Evolutionary conservation across 1,140 invertebrate genomes (phyloP).

Genomic region (Amyelois transitella): DNA sequence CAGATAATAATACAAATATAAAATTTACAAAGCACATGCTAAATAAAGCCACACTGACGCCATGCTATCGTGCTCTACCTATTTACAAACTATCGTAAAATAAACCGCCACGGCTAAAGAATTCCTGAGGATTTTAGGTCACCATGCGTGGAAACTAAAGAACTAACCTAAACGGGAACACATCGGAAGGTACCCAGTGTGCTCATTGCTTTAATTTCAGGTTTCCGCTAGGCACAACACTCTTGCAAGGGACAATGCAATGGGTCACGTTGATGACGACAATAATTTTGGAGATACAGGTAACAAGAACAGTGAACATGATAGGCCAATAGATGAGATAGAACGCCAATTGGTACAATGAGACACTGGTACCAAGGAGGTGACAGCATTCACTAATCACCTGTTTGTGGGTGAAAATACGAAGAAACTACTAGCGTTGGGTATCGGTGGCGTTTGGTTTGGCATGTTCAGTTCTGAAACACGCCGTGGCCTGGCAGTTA

Average conservation of each 20-base stretch:
- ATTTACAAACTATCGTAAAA: not conserved
- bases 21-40: not conserved
- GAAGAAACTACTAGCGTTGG: slow-evolving; percentile 95
- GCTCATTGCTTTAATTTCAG: slow-evolving; percentile 56
- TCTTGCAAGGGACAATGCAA: slow-evolving; percentile 24
- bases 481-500: slow-evolving; percentile 87
- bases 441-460: slow-evolving; percentile 94
- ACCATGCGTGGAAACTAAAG: slow-evolving; percentile 14
- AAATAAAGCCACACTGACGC: not conserved
- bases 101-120: not conserved
- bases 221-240: slow-evolving; percentile 18
- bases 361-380: slow-evolving; percentile 56
- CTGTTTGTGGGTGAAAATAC: slow-evolving; percentile 96
- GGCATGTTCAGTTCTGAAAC: slow-evolving; percentile 93
- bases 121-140: slow-evolving; percentile 6
- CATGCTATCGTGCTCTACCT: slow-evolving; percentile 10
- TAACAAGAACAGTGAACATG: slow-evolving; percentile 16
- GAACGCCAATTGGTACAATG: slow-evolving; percentile 59
- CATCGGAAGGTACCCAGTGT: slow-evolving; percentile 45
- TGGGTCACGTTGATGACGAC: slow-evolving; percentile 25
- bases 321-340: slow-evolving; percentile 27
- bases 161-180: slow-evolving; percentile 48
- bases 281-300: slow-evolving; percentile 18
- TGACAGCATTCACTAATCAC: slow-evolving; percentile 74
- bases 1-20: not conserved